Evolutionary conservation across 1,140 invertebrate genomes (phyloP).

Genomic region (Ostrea edulis): DNA sequence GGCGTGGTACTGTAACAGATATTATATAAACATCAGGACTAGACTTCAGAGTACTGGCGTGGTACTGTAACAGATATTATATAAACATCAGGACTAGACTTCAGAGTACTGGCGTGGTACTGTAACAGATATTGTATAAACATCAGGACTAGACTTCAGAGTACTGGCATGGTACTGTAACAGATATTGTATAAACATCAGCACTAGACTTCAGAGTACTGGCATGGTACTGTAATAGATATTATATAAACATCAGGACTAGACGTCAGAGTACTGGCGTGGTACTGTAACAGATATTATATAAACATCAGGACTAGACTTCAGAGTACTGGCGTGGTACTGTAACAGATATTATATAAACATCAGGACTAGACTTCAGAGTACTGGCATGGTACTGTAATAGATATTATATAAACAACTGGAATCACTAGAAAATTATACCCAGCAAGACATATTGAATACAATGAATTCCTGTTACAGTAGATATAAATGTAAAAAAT

Average conservation of each 20-base stretch:
- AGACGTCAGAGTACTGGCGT: conserved; percentile 81
- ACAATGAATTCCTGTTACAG: too few species aligned
- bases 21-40: too few species aligned
- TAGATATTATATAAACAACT: conserved; percentile 48
- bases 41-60: conserved; percentile 81
- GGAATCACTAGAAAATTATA: too few species aligned
- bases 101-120: conserved; percentile 84
- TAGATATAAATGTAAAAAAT: too few species aligned
- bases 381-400: conserved; percentile 86
- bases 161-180: conserved; percentile 86
- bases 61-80: conserved; percentile 85
- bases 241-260: too few species aligned
- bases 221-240: conserved; percentile 84
- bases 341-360: conserved; percentile 82
- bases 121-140: conserved; percentile 82
- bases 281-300: conserved; percentile 85
- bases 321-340: conserved; percentile 84
- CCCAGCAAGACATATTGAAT: too few species aligned
- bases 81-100: conserved; percentile 80
- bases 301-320: conserved; percentile 80
- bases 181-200: too few species aligned
- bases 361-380: conserved; percentile 80
- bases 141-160: conserved; percentile 80
- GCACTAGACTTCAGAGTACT: conserved; percentile 79
- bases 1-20: conserved; percentile 84